Conservation (phyloP, 1,140 invertebrate species). For the Magallana angulata region DNA sequence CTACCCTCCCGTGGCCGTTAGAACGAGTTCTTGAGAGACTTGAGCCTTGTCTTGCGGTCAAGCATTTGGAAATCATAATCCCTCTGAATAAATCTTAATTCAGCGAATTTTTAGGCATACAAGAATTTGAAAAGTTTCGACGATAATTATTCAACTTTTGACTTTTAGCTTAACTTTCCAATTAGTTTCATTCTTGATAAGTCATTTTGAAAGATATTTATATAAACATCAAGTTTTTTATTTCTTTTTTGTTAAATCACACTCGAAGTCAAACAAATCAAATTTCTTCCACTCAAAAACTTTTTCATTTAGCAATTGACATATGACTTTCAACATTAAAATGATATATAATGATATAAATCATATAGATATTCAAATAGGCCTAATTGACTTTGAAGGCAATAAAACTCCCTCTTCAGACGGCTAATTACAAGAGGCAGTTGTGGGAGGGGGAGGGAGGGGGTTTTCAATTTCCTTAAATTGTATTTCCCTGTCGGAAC, state of each 20-base stretch:
- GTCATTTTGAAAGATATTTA: background rate
- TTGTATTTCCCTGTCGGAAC: constrained; percentile 2
- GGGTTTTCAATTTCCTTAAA: constrained; percentile 13
- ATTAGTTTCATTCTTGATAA: background rate
- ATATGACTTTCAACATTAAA: too few relatives aligned
- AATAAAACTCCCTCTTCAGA: background rate
- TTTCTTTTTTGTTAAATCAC: background rate
- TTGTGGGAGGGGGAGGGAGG: constrained; percentile 14
- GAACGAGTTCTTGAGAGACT: background rate
- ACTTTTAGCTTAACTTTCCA: background rate
- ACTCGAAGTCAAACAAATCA: too few relatives aligned
- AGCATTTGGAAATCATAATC: constrained; percentile 17
- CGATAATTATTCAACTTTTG: background rate
- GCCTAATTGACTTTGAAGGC: background rate
- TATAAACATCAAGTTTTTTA: background rate
- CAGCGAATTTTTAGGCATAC: background rate
- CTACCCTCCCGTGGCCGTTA: background rate
- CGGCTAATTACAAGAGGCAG: constrained; percentile 24
- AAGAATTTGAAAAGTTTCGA: background rate
- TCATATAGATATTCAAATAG: background rate
- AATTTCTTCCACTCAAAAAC: too few relatives aligned
- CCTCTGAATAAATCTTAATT: background rate
- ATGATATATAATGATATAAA: too few relatives aligned
- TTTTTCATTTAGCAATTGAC: too few relatives aligned
- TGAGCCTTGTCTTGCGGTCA: constrained; percentile 34